Conservation (phyloP, 1,140 invertebrate genomes). For the Caenorhabditis tropicalis region DNA sequence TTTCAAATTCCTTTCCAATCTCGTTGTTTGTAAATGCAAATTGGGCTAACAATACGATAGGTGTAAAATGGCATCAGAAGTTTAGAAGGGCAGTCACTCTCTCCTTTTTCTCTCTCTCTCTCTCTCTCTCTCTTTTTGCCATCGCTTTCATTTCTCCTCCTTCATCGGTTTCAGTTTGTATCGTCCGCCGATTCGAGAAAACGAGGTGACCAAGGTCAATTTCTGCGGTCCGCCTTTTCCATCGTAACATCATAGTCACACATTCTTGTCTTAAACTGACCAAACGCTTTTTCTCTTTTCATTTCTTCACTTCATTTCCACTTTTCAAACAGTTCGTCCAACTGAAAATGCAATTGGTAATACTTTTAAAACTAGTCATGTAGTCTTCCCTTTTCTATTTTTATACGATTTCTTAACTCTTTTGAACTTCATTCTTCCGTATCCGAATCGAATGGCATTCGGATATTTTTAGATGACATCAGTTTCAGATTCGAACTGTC, state of each 20-base stretch:
- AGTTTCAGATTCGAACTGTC: no score
- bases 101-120: background rate
- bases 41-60: constrained; percentile 23
- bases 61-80: constrained; percentile 40
- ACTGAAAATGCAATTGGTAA: background rate
- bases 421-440: no score
- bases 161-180: constrained; percentile 36
- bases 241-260: background rate
- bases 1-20: constrained; percentile 20
- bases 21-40: constrained; percentile 36
- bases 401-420: no score
- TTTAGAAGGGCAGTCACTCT: background rate
- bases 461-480: no score
- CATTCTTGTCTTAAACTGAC: background rate
- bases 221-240: background rate
- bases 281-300: background rate
- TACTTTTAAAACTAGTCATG: background rate
- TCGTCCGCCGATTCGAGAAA: background rate
- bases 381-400: no score
- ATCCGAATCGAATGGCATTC: no score
- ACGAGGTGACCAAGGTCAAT: constrained; percentile 43
- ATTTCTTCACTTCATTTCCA: background rate
- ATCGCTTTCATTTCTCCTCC: background rate
- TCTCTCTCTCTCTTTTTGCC: background rate
- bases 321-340: background rate